Evolutionary conservation across 2,113 vertebrate species (phyloP), one percentile per base, ranked within the genome.

Genomic region (Neoarius graeffei): DNA sequence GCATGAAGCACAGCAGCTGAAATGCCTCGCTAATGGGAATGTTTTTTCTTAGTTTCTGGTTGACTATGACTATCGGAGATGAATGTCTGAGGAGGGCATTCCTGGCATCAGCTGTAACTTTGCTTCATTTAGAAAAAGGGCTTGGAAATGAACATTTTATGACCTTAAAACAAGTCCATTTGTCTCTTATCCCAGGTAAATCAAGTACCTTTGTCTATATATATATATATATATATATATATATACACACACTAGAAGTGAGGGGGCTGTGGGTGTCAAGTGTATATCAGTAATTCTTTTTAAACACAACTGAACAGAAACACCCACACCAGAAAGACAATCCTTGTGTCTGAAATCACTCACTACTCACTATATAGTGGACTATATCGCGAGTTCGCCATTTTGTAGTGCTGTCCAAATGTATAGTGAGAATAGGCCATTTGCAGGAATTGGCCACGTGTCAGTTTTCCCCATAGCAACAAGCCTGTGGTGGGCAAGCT

Each of bases 1-100:
- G 83, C 91, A 90, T 90, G 91, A 92, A 94, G 93, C 83, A 91
- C 85, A 89, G 88, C 85, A 90, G 88, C 93, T 86, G 91, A 93
- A 93, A 93, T 15, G 57, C 54, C 59, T 79, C 64, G 23, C 85
- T 85, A 91, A 88, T 87, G 87, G 83, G 85, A 86, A 89, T 86
- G 85, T 87, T 89, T 85, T 86, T 86, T 88, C 25, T 73, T 42
- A 59, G 83, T 20, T 59, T 71, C 48, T 42, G 23, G 19, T 85
- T 42, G 27, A 74, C 83, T 71, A n/a, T 60, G 81, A 82, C 52
- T 54, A 69, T 54, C 54, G 11, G 30, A 85, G 84, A 57, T 85
- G 30, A 85, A 81, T 85, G 54, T 54, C 54, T 59, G 71, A 48
- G 27, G 20, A 57, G 19, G 35, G 56, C 23, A 15, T 27, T 84